phyloP scores from a whole-genome alignment of 2,113 vertebrate species.

The Sisor rabdophorus region DNA sequence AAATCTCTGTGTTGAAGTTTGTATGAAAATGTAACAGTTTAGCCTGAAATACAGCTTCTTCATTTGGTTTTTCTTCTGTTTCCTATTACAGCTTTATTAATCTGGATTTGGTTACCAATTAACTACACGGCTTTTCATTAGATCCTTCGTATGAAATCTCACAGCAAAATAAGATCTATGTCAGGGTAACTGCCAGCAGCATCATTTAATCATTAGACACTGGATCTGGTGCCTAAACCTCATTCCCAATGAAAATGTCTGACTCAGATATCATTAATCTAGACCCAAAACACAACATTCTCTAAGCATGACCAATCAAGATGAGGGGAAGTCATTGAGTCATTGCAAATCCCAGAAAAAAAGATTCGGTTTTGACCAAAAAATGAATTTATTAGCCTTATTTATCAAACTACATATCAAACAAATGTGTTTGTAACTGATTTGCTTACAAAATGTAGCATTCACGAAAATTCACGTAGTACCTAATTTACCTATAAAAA shows the following conservation, averaged over 20 bases:
- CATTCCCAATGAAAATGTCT: slow-evolving; percentile 52
- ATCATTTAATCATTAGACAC: slow-evolving; percentile 64
- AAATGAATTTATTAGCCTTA: background rate
- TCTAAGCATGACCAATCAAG: background rate
- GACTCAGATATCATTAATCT: slow-evolving; percentile 40
- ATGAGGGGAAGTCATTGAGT: slow-evolving; percentile 4
- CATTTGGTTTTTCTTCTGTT: background rate
- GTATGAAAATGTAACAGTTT: slow-evolving; percentile 19
- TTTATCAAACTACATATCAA: background rate
- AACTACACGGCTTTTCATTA: slow-evolving; percentile 75
- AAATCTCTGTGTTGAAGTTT: too few relatives aligned
- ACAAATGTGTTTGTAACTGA: background rate
- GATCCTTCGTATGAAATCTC: slow-evolving; percentile 71
- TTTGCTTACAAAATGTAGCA: background rate
- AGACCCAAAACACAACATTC: slow-evolving; percentile 14
- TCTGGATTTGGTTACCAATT: slow-evolving; percentile 55
- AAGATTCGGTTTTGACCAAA: background rate
- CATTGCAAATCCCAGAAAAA: background rate
- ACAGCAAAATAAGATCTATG: slow-evolving; percentile 68
- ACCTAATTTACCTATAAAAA: background rate
- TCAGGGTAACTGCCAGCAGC: slow-evolving; percentile 74
- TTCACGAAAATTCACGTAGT: background rate
- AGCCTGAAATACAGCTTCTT: background rate
- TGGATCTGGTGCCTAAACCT: slow-evolving; percentile 45
- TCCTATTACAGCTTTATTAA: slow-evolving; percentile 30